Conservation (phyloP, 2,113 vertebrate species). For the Sylvia atricapilla region DNA sequence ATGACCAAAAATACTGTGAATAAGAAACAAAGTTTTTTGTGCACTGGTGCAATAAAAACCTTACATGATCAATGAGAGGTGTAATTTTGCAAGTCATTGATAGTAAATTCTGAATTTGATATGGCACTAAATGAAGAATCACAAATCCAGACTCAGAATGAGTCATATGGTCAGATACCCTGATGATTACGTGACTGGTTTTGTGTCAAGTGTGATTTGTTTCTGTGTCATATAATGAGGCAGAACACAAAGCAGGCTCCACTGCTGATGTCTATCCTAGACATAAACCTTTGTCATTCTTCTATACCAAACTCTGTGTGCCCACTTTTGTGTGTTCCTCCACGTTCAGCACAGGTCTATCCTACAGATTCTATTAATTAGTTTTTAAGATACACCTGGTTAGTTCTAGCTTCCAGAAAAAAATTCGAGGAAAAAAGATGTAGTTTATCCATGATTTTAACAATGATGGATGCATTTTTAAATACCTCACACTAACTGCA, state of each 20-base stretch:
- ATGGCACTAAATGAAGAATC: not conserved
- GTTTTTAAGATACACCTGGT: not conserved
- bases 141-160: not conserved
- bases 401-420: not conserved
- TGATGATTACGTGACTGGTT: fast-evolving
- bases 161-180: not conserved
- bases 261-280: fast-evolving
- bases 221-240: not conserved
- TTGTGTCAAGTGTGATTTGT: not conserved
- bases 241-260: not conserved
- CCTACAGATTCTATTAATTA: not conserved
- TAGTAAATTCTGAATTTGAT: not conserved
- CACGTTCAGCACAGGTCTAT: fast-evolving
- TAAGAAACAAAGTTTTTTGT: not conserved
- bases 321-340: not conserved
- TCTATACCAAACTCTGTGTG: not conserved
- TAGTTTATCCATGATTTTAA: not conserved
- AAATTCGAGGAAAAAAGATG: not conserved
- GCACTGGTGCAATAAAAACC: not conserved
- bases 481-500: not conserved
- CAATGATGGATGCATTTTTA: not conserved
- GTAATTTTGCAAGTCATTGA: not conserved
- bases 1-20: not conserved
- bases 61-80: not conserved
- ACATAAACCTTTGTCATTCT: not conserved